Evolutionary conservation across 2,113 vertebrate genomes (phyloP).

Genomic region (Protomyctophum bolini): DNA sequence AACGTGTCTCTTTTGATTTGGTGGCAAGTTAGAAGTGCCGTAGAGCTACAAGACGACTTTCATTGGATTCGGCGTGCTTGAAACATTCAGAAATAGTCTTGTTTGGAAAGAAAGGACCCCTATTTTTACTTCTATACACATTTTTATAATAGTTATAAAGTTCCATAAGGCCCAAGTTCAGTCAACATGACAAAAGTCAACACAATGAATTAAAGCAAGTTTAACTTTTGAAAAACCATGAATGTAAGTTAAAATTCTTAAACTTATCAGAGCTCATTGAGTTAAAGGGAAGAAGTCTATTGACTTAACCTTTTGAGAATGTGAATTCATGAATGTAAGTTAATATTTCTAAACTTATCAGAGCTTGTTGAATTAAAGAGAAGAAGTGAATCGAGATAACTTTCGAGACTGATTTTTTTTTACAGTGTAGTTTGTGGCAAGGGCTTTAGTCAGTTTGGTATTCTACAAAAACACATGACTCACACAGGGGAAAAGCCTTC

Average conservation of each 20-base stretch:
- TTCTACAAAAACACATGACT: too few species aligned
- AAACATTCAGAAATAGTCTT: too few species aligned
- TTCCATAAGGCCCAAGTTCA: not conserved
- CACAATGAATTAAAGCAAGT: not conserved
- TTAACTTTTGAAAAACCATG: constrained; percentile 21
- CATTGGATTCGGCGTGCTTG: too few species aligned
- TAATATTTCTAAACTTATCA: not conserved
- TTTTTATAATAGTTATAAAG: not conserved
- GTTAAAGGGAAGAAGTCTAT: constrained; percentile 4
- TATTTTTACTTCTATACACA: not conserved
- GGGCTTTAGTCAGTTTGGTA: too few species aligned
- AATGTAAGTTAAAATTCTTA: not conserved
- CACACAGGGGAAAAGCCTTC: too few species aligned
- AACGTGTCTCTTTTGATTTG: too few species aligned
- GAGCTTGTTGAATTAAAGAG: constrained; percentile 1
- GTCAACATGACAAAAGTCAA: not conserved
- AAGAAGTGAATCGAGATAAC: constrained; percentile 11
- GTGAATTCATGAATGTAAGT: constrained; percentile 1
- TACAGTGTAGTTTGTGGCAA: too few species aligned
- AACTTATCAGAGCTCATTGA: not conserved
- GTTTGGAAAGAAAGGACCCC: too few species aligned
- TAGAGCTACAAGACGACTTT: too few species aligned
- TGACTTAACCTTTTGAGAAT: too few species aligned
- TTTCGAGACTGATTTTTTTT: constrained; percentile 17
- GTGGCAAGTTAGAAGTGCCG: too few species aligned